These are phyloP conservation scores for Gobionotothen gibberifrons DNA, from an alignment of 2,797 vertebrate genomes.

Conservation along the genomic window DNA sequence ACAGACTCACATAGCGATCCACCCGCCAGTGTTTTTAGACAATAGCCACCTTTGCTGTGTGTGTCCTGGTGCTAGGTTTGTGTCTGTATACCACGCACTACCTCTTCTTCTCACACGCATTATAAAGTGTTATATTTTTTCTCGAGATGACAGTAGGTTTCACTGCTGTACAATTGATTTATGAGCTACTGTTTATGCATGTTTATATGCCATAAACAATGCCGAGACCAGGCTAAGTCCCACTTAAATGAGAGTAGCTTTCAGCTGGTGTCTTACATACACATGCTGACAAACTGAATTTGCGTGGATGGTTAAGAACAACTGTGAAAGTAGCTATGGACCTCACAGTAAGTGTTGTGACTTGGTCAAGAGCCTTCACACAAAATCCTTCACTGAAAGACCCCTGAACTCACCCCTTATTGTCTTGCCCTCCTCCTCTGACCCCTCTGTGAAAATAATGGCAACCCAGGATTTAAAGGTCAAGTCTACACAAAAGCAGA, in stretches of 20 bases:
- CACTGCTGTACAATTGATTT: slow-evolving; percentile 36
- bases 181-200: slow-evolving; percentile 6
- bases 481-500: slow-evolving; percentile 83
- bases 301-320: slow-evolving; percentile 43
- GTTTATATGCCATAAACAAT: slow-evolving; percentile 16
- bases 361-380: slow-evolving; percentile 79
- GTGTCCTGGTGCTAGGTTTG: slow-evolving; percentile 45
- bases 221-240: slow-evolving; percentile 9
- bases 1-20: slow-evolving; percentile 68
- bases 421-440: slow-evolving; percentile 73
- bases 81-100: slow-evolving; percentile 9
- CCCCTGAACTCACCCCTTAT: slow-evolving; percentile 70
- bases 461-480: slow-evolving; percentile 87
- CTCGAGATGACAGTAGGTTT: slow-evolving; percentile 22
- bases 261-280: slow-evolving; percentile 28
- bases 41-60: slow-evolving; percentile 59
- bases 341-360: slow-evolving; percentile 72
- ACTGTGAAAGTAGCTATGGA: slow-evolving; percentile 57
- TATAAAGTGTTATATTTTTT: slow-evolving; percentile 10
- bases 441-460: slow-evolving; percentile 80
- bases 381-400: slow-evolving; percentile 69
- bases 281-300: slow-evolving; percentile 53
- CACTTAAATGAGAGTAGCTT: slow-evolving; percentile 16
- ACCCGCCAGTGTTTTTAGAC: slow-evolving; percentile 74
- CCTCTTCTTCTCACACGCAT: slow-evolving; percentile 3